These are phyloP conservation scores for Chelon auratus DNA, from an alignment of 2,797 vertebrate genomes.

Conservation along the genomic window DNA sequence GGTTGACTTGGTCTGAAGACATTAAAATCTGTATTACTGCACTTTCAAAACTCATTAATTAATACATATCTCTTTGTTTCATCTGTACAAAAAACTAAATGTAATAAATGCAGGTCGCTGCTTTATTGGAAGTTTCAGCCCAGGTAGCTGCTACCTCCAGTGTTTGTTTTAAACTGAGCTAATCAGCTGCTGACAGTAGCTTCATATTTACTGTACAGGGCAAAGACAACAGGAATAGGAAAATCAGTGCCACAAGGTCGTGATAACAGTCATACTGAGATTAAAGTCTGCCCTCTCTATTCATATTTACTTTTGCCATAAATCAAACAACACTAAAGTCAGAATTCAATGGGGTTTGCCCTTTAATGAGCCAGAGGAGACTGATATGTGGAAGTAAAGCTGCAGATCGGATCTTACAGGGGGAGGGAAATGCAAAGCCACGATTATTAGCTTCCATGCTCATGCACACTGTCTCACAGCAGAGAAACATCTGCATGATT, in stretches of 20 bases:
- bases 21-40: too few species aligned
- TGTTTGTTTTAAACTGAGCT: background rate
- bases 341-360: constrained; percentile 12
- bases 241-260: background rate
- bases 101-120: too few species aligned
- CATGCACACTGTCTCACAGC: constrained; percentile 58
- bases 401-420: constrained; percentile 46
- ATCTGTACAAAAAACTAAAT: too few species aligned
- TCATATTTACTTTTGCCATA: background rate
- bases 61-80: too few species aligned
- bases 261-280: too few species aligned
- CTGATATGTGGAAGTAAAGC: constrained; percentile 45
- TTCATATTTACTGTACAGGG: background rate
- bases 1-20: too few species aligned
- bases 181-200: background rate
- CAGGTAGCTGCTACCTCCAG: background rate
- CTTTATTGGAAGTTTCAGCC: too few species aligned
- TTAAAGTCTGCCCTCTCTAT: background rate
- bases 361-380: constrained; percentile 48
- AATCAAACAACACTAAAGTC: background rate
- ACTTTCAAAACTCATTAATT: too few species aligned
- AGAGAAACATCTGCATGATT: constrained; percentile 75
- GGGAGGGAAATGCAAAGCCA: constrained; percentile 59
- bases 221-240: too few species aligned
- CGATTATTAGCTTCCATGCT: constrained; percentile 64